Evolutionary conservation across 53 echinoderm and acorn worm genomes (phyloP), one percentile per base, ranked within the genome.

Genomic region (Stichopus horrens): DNA sequence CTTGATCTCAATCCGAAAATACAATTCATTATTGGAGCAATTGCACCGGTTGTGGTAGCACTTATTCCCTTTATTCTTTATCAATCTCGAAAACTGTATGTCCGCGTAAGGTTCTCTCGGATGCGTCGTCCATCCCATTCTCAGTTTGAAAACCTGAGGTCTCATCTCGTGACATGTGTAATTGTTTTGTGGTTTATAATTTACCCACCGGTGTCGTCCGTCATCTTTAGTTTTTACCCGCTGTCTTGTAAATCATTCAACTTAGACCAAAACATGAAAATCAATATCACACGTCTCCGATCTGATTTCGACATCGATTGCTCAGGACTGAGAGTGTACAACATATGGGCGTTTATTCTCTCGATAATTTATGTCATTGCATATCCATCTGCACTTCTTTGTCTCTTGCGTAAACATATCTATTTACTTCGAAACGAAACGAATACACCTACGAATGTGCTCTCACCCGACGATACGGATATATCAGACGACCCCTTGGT

Each of bases 281-380:
- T 53, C 19, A 18, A n/a, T 7, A 37, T 54, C 9, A 75, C 54
- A 4, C 71, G 88, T 22, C 75, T 92, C 14, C 77, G 92, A 51
- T 86, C 88, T 20, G 90, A 94, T 57, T 94, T 86, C 88, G 88
- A 90, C 20, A 86, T 90, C 13, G 78, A 86, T 21, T 94, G 94
- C 75, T 14, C 67, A 11, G 75, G 21, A 6, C 20, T 83, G 58
- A 4, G 7, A 10, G 22, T 37, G 37, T 58, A 53, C 10, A 90
- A 94, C n/a, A 86, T 51, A 6, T 88, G 88, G 52, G 92, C 94
- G n/a, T 76, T 90, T 59, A 68, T 73, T 7, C 23, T 83, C 18
- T 51, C 92, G 6, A n/a, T 54, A 5, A 1, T 77, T 7, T 94
- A 94, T 77, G 90, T 94, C 8, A 68, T 94, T 10, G 90, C 83